Evolutionary conservation across 2,797 vertebrate species (phyloP).

Genomic region (Heliangelus exortis): DNA sequence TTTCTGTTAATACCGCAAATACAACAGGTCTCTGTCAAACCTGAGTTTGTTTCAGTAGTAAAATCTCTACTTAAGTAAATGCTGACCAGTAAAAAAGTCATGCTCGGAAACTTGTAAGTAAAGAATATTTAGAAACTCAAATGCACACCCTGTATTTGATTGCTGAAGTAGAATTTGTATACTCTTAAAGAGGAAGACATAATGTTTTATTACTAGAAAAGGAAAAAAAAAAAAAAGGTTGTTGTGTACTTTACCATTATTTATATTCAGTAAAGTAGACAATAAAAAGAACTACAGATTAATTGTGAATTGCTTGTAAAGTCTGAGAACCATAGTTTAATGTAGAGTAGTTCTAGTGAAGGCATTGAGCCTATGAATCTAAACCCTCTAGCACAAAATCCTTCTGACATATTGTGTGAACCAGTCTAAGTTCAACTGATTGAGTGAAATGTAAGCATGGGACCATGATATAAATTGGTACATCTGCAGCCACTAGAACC

Average conservation of each 20-base stretch:
- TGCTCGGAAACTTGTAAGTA: background rate
- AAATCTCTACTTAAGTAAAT: constrained; percentile 40
- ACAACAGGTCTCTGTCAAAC: constrained; percentile 43
- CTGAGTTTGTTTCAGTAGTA: constrained; percentile 44
- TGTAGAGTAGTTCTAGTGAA: background rate
- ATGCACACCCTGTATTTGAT: background rate
- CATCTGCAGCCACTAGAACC: constrained; percentile 49
- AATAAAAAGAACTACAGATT: background rate
- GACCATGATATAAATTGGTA: constrained; percentile 66
- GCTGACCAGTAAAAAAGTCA: constrained; percentile 23
- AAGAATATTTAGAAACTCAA: background rate
- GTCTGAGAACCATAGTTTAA: background rate
- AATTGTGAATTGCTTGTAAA: background rate
- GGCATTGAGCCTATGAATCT: background rate
- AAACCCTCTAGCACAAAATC: background rate
- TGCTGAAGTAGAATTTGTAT: background rate
- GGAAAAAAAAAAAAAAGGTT: background rate
- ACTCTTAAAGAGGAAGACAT: background rate
- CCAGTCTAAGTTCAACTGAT: constrained; percentile 47
- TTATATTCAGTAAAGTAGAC: background rate
- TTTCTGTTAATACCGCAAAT: constrained; percentile 66
- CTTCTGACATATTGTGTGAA: constrained; percentile 36
- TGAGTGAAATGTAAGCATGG: constrained; percentile 68
- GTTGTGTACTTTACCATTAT: background rate
- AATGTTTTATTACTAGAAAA: background rate